A percentile compares a stretch with the other conserved stretches of the same genome.
Conservation (phyloP, 2,113 vertebrate species). For the Indri indri region DNA sequence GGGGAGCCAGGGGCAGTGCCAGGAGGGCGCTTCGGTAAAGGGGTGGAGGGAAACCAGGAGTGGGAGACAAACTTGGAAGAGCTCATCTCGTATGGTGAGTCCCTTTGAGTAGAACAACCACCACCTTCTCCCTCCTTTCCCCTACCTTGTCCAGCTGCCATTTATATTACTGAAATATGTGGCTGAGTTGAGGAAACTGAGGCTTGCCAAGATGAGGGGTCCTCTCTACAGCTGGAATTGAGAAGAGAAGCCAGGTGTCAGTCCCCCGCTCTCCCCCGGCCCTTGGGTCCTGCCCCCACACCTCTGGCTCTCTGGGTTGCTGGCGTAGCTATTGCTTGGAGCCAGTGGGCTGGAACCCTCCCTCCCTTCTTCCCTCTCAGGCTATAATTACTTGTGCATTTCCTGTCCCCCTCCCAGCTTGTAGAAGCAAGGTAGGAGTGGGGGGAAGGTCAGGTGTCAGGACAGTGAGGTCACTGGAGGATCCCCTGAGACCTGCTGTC, state of each 20-base stretch:
- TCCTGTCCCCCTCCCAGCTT: constrained; percentile 75
- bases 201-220: no score
- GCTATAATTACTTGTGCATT: constrained; percentile 56
- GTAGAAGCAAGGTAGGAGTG: constrained; percentile 55
- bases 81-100: not conserved
- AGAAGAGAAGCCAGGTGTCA: not conserved
- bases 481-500: constrained; percentile 51
- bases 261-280: not conserved
- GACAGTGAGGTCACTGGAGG: constrained; percentile 68
- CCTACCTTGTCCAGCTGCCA: not conserved
- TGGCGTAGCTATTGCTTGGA: not conserved
- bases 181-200: not conserved
- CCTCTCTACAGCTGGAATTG: not conserved
- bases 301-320: not conserved
- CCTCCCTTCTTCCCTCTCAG: constrained; percentile 67
- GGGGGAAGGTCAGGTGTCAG: constrained; percentile 53
- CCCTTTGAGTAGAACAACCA: not conserved
- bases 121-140: not conserved
- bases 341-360: constrained; percentile 56
- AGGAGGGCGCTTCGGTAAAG: not conserved
- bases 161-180: not conserved
- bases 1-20: not conserved
- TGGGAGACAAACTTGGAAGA: not conserved
- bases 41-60: not conserved
- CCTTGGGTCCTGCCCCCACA: no score